phyloP scores from a whole-genome alignment of 2,797 vertebrate species.

The Hoplostethus mediterraneus region DNA sequence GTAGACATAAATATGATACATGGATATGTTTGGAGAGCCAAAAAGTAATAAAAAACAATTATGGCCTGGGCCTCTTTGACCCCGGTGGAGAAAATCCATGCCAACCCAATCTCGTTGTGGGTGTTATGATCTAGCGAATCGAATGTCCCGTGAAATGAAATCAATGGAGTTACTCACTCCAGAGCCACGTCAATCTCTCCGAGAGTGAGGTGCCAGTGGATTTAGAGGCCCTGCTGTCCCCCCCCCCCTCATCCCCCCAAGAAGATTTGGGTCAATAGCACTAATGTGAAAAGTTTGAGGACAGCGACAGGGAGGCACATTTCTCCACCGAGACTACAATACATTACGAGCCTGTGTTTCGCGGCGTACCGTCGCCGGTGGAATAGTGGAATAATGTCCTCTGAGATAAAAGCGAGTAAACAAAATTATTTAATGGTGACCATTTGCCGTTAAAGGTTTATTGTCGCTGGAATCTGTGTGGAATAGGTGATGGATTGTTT shows the following conservation, averaged over 20 bases:
- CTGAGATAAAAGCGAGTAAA: conserved; percentile 10
- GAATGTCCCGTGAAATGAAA: conserved; percentile 80
- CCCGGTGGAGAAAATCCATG: conserved; percentile 83
- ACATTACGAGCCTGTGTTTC: conserved; percentile 18
- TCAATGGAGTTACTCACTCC: conserved; percentile 79
- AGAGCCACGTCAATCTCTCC: conserved; percentile 73
- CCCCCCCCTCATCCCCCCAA: conserved; percentile 44
- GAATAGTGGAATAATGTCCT: conserved; percentile 7
- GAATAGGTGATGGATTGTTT: conserved; percentile 19
- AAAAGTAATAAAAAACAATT: conserved; percentile 86
- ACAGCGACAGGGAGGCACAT: conserved; percentile 28
- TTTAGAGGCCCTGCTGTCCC: conserved; percentile 57
- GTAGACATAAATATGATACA: conserved; percentile 77
- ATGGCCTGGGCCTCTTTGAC: conserved; percentile 80
- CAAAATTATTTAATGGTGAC: conserved; percentile 6
- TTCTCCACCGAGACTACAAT: conserved; percentile 1
- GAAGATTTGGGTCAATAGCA: conserved; percentile 65
- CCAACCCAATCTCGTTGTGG: conserved; percentile 80
- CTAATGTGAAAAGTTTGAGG: conserved; percentile 71
- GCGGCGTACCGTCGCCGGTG: conserved; percentile 19
- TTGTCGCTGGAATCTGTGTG: not conserved
- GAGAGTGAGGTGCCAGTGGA: conserved; percentile 62
- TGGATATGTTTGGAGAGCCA: conserved; percentile 74
- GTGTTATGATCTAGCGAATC: conserved; percentile 77
- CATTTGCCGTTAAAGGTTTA: conserved; percentile 1